Evolutionary conservation across 2,888 invertebrate genomes (phyloP), one percentile per base, ranked within the genome.

Genomic region (Sphinx pinastri): DNA sequence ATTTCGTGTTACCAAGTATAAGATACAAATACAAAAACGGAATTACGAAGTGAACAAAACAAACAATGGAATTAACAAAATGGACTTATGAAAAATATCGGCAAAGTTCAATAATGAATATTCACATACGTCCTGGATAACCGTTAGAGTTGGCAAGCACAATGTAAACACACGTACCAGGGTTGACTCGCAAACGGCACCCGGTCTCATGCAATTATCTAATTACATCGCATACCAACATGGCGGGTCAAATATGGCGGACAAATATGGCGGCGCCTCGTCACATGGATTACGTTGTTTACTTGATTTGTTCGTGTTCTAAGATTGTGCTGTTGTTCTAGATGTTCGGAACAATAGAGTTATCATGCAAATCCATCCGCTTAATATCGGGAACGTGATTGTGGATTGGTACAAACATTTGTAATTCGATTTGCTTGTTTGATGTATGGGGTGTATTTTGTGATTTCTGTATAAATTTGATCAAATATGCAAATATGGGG

Each of bases 141-240:
- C 16, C 19, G 49, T 2, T 63, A 49, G 49, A 13, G 63, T 63
- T 63, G 63, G 63, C 63, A 63, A 63, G 47, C 63, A 63, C 49
- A 63, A 63, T 63, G 49, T 63, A 63, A 63, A 63, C 49, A 66
- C 68, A 68, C 63, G 68, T 67, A 31, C 31, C 52, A 59, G 59
- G 57, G 68, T 68, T 67, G 70, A 45, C 81, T 82, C 82, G 82
- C 63, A 63, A 82, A 82, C 82, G 81, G 79, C 77, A 77, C 77
- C 77, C 78, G 67, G 82, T 84, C 82, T 84, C 84, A 85, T 87
- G 85, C 89, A 89, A 90, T 90, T 89, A 90, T 88, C 86, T 89
- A 90, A 90, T 90, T 90, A 88, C 80, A 76, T 80, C 81, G 81
- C 82, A 77, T 69, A 73, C 75, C 78, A 81, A 83, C 82, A 78